A percentile compares a stretch with the other conserved stretches of the same genome.
These are phyloP conservation scores for Coluber constrictor DNA, from an alignment of 2,797 vertebrate genomes.

Conservation along the genomic window DNA sequence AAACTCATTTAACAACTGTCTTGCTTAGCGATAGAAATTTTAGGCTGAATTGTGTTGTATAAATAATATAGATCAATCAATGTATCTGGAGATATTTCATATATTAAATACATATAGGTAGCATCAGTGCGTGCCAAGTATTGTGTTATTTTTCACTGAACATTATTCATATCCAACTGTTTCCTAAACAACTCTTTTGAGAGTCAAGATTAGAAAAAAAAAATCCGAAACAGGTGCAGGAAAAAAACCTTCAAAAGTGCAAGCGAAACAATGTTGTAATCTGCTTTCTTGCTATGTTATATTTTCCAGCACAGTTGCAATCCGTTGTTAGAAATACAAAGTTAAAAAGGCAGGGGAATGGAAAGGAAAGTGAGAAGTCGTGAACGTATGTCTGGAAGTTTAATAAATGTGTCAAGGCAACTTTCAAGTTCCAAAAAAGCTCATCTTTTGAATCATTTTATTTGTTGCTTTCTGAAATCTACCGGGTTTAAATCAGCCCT, in stretches of 20 bases:
- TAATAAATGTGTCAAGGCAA: slow-evolving; percentile 1
- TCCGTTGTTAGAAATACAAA: slow-evolving; percentile 7
- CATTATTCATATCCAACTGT: neutral
- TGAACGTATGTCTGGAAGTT: neutral
- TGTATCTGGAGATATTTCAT: neutral
- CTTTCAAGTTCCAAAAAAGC: neutral
- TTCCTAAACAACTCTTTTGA: neutral
- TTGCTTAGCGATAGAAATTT: neutral
- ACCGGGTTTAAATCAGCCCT: neutral
- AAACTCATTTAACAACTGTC: neutral
- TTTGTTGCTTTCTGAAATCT: neutral
- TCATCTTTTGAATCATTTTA: neutral
- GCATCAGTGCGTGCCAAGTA: neutral
- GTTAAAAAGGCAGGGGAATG: neutral
- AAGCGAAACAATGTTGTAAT: slow-evolving; percentile 1
- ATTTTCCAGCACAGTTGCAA: slow-evolving; percentile 1
- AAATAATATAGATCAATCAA: neutral
- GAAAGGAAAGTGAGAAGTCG: neutral
- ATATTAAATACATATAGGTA: neutral
- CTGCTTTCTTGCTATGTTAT: neutral
- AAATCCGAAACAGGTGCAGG: slow-evolving; percentile 20
- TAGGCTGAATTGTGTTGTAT: neutral
- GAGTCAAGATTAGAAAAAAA: neutral
- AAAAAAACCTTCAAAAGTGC: slow-evolving; percentile 4
- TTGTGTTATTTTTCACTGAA: neutral